A percentile compares a stretch with the other conserved stretches of the same genome.
Evolutionary conservation across 2,113 vertebrate species (phyloP).

Genomic region (Varanus salvator): DNA sequence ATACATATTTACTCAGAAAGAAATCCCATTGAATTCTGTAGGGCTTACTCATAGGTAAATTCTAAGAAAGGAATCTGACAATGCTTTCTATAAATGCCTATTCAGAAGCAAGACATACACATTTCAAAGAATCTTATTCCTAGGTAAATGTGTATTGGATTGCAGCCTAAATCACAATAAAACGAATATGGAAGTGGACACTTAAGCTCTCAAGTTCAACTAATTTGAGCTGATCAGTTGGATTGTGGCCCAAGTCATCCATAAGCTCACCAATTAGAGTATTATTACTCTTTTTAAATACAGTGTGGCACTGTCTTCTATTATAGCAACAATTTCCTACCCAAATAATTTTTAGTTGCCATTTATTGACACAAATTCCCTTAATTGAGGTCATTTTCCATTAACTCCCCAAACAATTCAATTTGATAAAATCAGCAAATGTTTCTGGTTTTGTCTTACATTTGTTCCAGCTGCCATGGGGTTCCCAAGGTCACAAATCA

Average conservation of each 20-base stretch:
- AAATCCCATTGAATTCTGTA: not conserved
- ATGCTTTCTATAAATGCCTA: not conserved
- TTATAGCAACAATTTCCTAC: conserved; percentile 53
- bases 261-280: conserved; percentile 20
- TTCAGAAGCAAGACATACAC: not conserved
- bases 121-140: not conserved
- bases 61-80: not conserved
- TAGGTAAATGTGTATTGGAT: not conserved
- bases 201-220: not conserved
- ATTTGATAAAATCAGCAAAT: conserved; percentile 59
- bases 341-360: conserved; percentile 39
- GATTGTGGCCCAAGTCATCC: not conserved
- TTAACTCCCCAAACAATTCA: conserved; percentile 58
- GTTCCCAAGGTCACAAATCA: conserved; percentile 97
- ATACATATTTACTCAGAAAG: not conserved
- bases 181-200: not conserved
- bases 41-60: not conserved
- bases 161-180: not conserved
- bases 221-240: not conserved
- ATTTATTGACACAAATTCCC: conserved; percentile 34
- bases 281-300: not conserved
- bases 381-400: conserved; percentile 54
- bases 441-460: conserved; percentile 79
- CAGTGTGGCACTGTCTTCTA: conserved; percentile 50
- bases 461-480: conserved; percentile 91